A percentile compares a stretch with the other conserved stretches of the same genome.
phyloP scores from a whole-genome alignment of 2,888 invertebrate genomes.

The Cephus rjabovi region DNA sequence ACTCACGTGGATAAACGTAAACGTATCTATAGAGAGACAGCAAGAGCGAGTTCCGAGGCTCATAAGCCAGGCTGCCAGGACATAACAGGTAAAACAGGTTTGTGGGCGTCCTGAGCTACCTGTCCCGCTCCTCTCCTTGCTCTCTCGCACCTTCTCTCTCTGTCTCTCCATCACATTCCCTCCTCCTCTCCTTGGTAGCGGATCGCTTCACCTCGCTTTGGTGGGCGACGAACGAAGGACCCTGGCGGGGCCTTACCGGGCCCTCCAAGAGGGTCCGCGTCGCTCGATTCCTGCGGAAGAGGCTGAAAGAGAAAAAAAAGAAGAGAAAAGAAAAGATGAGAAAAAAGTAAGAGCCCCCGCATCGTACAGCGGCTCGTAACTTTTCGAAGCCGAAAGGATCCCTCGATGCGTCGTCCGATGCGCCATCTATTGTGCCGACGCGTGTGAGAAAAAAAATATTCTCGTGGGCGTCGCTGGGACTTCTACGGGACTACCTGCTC shows the following conservation, averaged over 20 bases:
- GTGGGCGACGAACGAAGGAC: background rate
- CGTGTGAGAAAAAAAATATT: slow-evolving; percentile 35
- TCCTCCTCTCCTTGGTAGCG: background rate
- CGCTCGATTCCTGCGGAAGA: slow-evolving; percentile 45
- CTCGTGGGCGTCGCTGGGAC: slow-evolving; percentile 30
- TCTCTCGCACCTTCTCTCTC: slow-evolving; percentile 17
- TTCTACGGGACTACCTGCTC: slow-evolving; percentile 44
- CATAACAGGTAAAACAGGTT: slow-evolving; percentile 62
- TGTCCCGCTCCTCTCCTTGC: slow-evolving; percentile 45
- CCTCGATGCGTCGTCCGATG: background rate
- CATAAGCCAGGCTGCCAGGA: slow-evolving; percentile 31
- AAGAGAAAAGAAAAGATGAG: background rate
- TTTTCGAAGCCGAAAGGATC: slow-evolving; percentile 4
- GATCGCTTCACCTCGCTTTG: background rate
- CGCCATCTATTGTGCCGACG: slow-evolving; percentile 35
- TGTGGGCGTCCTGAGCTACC: slow-evolving; percentile 59
- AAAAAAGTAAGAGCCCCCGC: background rate
- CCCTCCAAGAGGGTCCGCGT: background rate
- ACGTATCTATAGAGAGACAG: slow-evolving; percentile 8
- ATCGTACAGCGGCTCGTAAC: background rate
- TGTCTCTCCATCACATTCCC: background rate
- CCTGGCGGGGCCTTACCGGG: background rate
- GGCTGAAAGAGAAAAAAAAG: slow-evolving; percentile 19
- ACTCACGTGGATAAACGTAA: background rate
- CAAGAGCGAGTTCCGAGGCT: slow-evolving; percentile 30